phyloP scores from a whole-genome alignment of 2,113 vertebrate genomes.

The Gambusia holbrooki region DNA sequence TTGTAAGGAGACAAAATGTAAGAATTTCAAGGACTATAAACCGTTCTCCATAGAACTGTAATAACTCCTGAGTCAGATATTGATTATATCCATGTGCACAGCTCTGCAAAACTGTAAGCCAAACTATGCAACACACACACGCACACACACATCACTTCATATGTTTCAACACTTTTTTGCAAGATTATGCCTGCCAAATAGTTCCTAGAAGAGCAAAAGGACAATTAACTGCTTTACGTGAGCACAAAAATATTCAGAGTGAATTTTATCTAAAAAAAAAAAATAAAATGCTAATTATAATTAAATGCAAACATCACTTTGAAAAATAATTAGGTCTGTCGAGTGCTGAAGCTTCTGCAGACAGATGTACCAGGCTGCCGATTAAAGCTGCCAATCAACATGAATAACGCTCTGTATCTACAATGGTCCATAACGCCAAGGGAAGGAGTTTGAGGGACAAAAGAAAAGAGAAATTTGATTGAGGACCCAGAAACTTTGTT shows the following conservation, averaged over 20 bases:
- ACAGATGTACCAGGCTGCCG: constrained; percentile 16
- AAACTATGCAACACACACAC: constrained; percentile 10
- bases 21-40: background rate
- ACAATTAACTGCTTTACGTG: constrained; percentile 1
- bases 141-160: background rate
- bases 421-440: constrained; percentile 18
- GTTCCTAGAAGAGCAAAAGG: constrained; percentile 11
- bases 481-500: constrained; percentile 19
- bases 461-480: constrained; percentile 11
- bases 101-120: background rate
- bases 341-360: background rate
- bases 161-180: constrained; percentile 7
- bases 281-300: constrained; percentile 15
- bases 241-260: constrained; percentile 25
- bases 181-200: background rate
- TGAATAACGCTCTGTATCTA: constrained; percentile 27
- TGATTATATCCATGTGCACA: constrained; percentile 45
- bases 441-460: constrained; percentile 38
- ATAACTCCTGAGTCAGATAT: constrained; percentile 4
- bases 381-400: constrained; percentile 43
- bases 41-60: background rate
- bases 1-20: background rate
- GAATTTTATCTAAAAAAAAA: constrained; percentile 25
- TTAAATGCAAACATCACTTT: constrained; percentile 30
- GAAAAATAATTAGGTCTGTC: constrained; percentile 39